Percentiles rank a stretch among this genome's conserved stretches.
These are phyloP conservation scores for Calephelis perditalis DNA, from an alignment of 2,888 invertebrate genomes.

Conservation along the genomic window DNA sequence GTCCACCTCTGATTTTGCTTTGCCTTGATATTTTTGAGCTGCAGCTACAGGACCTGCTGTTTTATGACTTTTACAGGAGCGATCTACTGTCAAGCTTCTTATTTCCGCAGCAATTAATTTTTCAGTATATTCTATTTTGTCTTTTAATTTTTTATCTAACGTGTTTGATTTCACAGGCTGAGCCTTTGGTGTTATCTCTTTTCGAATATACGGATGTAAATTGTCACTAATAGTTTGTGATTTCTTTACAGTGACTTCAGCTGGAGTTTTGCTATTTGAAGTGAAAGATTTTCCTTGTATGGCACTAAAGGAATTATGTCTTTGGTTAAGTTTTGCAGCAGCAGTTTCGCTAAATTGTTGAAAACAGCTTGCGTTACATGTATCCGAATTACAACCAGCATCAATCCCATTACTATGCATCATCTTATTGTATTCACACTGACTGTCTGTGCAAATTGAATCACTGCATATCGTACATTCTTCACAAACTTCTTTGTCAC, in stretches of 20 bases:
- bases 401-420: conserved; percentile 68
- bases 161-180: conserved; percentile 47
- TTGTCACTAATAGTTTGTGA: conserved; percentile 68
- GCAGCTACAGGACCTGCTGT: conserved; percentile 41
- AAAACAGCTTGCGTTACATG: conserved; percentile 62
- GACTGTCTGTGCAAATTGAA: conserved; percentile 71
- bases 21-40: conserved; percentile 59
- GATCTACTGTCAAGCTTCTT: conserved; percentile 60
- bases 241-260: conserved; percentile 62
- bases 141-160: conserved; percentile 58
- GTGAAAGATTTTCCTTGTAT: conserved; percentile 61
- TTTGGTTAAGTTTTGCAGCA: conserved; percentile 53
- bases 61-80: conserved; percentile 57
- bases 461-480: conserved; percentile 74
- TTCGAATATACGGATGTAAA: conserved; percentile 72
- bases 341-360: conserved; percentile 56
- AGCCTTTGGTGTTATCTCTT: conserved; percentile 58
- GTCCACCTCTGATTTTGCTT: conserved; percentile 80
- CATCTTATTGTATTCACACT: conserved; percentile 69
- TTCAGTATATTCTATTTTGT: conserved; percentile 71
- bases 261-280: conserved; percentile 44
- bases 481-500: conserved; percentile 72
- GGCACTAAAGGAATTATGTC: conserved; percentile 71
- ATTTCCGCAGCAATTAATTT: conserved; percentile 71
- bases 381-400: conserved; percentile 64